These are phyloP conservation scores for Verasper variegatus DNA, from an alignment of 2,113 vertebrate genomes.

Conservation along the genomic window DNA sequence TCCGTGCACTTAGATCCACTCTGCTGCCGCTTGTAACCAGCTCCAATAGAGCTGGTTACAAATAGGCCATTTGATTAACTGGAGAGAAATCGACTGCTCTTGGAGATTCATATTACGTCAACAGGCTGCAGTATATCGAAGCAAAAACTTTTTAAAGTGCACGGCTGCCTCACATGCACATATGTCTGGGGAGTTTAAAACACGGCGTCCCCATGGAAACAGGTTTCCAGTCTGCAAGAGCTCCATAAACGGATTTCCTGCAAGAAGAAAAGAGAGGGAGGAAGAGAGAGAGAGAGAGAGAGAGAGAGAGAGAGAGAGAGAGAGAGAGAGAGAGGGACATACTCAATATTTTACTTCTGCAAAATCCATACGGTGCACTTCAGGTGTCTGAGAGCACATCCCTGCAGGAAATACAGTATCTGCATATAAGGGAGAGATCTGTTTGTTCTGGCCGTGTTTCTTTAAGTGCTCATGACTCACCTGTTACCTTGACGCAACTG, in stretches of 20 bases:
- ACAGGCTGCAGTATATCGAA: constrained; percentile 9
- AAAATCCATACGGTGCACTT: too few relatives aligned
- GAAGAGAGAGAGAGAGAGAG: neutral
- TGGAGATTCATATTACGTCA: constrained; percentile 27
- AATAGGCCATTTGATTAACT: constrained; percentile 1
- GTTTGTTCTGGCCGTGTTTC: neutral
- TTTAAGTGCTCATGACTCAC: constrained; percentile 30
- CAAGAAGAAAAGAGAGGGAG: neutral
- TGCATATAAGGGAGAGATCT: neutral
- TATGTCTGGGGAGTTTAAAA: constrained; percentile 45
- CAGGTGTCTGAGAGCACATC: neutral
- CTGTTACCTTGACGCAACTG: neutral
- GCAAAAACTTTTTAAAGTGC: constrained; percentile 50
- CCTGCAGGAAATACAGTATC: neutral
- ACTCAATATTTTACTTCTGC: neutral
- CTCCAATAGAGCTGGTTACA: neutral
- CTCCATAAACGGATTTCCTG: constrained; percentile 70
- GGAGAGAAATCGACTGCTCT: neutral
- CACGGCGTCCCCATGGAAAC: constrained; percentile 77
- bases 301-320: neutral
- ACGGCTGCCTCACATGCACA: constrained; percentile 43
- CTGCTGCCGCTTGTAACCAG: neutral
- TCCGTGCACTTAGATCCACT: neutral
- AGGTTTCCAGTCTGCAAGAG: constrained; percentile 52
- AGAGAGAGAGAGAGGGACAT: neutral